Conservation (phyloP, 2,888 invertebrate species). For the Augochlorella aurata region DNA sequence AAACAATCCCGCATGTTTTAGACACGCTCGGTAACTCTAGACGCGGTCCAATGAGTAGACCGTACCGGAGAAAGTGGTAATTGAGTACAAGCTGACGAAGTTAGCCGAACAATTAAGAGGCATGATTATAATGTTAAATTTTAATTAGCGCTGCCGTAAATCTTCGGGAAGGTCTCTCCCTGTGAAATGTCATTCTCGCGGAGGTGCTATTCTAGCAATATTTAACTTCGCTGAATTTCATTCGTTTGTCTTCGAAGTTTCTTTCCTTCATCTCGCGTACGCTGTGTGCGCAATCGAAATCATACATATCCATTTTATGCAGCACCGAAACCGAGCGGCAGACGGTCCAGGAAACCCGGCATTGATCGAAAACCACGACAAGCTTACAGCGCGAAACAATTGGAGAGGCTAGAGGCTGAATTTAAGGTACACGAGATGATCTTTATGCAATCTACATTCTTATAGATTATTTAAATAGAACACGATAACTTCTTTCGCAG, state of each 20-base stretch:
- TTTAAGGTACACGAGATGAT: conserved; percentile 87
- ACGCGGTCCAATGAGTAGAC: conserved; percentile 45
- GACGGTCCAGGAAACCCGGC: conserved; percentile 92
- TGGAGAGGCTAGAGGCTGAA: conserved; percentile 95
- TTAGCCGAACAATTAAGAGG: conserved; percentile 67
- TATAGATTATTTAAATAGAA: background rate
- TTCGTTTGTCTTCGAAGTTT: background rate
- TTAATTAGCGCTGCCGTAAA: conserved; percentile 69
- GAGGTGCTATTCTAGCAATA: conserved; percentile 23
- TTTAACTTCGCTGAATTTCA: conserved; percentile 24
- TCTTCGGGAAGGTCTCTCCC: conserved; percentile 47
- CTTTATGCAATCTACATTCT: background rate
- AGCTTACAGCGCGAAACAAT: conserved; percentile 97
- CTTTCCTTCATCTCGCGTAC: background rate
- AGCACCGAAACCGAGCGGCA: conserved; percentile 91
- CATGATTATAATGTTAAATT: conserved; percentile 71
- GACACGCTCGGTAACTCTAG: conserved; percentile 66
- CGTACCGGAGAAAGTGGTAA: conserved; percentile 70
- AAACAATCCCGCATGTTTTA: conserved; percentile 72
- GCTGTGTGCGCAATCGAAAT: background rate
- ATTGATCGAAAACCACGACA: conserved; percentile 97
- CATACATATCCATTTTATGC: conserved; percentile 55
- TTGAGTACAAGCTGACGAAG: conserved; percentile 65
- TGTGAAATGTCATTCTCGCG: conserved; percentile 30
- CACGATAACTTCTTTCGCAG: no score